These are phyloP conservation scores for Rhopilema esculentum DNA, from an alignment of 30 jellyfish, hydroid and myxozoan genomes.

Conservation along the genomic window DNA sequence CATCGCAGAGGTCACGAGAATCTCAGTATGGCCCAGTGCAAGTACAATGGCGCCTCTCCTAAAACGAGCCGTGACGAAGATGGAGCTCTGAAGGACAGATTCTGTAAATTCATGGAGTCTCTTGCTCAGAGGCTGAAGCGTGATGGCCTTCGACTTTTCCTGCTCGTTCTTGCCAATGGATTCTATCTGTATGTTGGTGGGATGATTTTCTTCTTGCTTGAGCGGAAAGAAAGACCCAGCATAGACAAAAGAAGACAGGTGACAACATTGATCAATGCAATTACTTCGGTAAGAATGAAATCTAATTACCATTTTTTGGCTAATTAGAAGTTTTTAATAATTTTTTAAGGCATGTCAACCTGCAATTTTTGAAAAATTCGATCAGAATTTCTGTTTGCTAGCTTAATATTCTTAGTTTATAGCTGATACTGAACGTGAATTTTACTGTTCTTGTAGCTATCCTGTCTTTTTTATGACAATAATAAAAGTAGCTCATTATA, in stretches of 20 bases:
- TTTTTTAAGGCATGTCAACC: no score
- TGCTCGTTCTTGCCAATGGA: conserved; percentile 85
- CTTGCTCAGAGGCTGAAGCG: conserved; percentile 63
- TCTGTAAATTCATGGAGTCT: conserved; percentile 62
- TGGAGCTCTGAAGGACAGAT: conserved; percentile 21
- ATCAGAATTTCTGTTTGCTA: no score
- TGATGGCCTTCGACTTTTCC: conserved; percentile 76
- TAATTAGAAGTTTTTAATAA: neutral
- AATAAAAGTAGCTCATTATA: no score
- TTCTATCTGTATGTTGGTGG: conserved; percentile 87
- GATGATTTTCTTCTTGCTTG: conserved; percentile 78
- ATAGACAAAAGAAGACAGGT: conserved; percentile 48
- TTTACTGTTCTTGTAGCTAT: no score
- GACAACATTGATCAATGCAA: conserved; percentile 17
- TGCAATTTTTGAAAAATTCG: no score
- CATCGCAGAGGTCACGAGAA: conserved; percentile 15
- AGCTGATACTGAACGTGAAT: no score
- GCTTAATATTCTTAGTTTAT: no score
- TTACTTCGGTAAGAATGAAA: conserved; percentile 72
- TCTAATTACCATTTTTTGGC: neutral
- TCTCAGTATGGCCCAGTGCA: conserved; percentile 25
- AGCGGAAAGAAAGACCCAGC: conserved; percentile 30
- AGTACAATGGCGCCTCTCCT: conserved; percentile 1
- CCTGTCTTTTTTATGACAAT: no score
- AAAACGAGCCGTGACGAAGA: neutral